phyloP scores from a whole-genome alignment of 2,888 invertebrate species.

The Pediacus dermestoides region DNA sequence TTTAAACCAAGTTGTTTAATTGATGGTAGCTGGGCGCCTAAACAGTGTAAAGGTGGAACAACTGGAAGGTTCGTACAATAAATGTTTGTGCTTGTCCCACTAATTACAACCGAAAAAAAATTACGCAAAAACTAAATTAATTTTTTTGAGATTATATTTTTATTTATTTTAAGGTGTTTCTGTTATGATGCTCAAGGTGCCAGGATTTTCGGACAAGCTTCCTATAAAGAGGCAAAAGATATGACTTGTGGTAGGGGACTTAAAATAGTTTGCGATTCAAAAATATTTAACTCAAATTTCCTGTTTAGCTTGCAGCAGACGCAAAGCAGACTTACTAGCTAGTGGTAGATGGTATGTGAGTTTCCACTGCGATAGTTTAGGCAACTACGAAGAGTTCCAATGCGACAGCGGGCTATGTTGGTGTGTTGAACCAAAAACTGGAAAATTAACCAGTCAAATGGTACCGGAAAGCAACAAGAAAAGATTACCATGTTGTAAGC shows the following conservation, averaged over 20 bases:
- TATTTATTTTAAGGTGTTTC: conserved; percentile 55
- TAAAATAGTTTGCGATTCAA: too few species aligned
- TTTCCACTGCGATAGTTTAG: conserved; percentile 62
- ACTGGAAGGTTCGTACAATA: conserved; percentile 59
- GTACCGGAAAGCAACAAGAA: conserved; percentile 59
- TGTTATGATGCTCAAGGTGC: conserved; percentile 59
- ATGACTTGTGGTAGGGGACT: conserved; percentile 61
- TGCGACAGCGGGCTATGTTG: conserved; percentile 67
- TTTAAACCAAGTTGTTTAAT: conserved; percentile 53
- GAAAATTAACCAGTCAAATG: conserved; percentile 55
- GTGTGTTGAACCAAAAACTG: conserved; percentile 63
- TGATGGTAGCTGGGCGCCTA: conserved; percentile 59
- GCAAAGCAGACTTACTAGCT: conserved; percentile 55
- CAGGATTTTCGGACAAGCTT: conserved; percentile 64
- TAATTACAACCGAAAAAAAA: too few species aligned
- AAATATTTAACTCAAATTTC: conserved; percentile 6
- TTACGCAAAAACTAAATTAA: too few species aligned
- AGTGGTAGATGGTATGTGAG: conserved; percentile 51
- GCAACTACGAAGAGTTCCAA: conserved; percentile 66
- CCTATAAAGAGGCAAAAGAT: conserved; percentile 51
- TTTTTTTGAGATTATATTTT: too few species aligned
- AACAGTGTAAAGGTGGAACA: conserved; percentile 65
- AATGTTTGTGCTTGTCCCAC: too few species aligned
- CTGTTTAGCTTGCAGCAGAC: conserved; percentile 59
- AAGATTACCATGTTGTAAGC: conserved; percentile 64